Conservation (phyloP, 2,797 vertebrate genomes). For the Myotis findleyi region DNA sequence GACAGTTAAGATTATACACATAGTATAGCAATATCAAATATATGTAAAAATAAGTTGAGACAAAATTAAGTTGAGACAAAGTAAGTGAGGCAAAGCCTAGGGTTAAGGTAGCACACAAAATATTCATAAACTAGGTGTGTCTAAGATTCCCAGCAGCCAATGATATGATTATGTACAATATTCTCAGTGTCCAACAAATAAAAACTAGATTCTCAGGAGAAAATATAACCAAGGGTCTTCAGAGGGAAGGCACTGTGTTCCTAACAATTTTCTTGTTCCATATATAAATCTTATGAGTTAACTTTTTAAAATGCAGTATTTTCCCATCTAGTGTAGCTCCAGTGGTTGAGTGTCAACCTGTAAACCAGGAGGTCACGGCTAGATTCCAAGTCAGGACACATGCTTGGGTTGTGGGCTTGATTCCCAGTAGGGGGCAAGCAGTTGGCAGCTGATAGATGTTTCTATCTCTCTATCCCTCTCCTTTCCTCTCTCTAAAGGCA, state of each 20-base stretch:
- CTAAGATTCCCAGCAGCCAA: neutral
- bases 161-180: neutral
- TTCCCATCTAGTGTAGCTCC: neutral
- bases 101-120: neutral
- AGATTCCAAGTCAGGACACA: no score
- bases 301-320: neutral
- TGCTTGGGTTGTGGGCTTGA: no score
- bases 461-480: no score
- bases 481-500: no score
- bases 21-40: neutral
- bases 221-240: neutral
- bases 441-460: no score
- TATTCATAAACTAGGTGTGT: neutral
- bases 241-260: neutral
- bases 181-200: neutral
- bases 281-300: neutral
- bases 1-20: neutral
- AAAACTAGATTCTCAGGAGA: neutral
- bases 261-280: neutral
- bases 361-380: no score
- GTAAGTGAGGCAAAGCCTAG: neutral
- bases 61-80: conserved; percentile 5
- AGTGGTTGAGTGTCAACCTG: no score
- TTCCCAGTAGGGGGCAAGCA: no score
- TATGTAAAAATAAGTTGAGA: neutral